Conservation (phyloP, 2,113 vertebrate species). For the Gallinago undulata region DNA sequence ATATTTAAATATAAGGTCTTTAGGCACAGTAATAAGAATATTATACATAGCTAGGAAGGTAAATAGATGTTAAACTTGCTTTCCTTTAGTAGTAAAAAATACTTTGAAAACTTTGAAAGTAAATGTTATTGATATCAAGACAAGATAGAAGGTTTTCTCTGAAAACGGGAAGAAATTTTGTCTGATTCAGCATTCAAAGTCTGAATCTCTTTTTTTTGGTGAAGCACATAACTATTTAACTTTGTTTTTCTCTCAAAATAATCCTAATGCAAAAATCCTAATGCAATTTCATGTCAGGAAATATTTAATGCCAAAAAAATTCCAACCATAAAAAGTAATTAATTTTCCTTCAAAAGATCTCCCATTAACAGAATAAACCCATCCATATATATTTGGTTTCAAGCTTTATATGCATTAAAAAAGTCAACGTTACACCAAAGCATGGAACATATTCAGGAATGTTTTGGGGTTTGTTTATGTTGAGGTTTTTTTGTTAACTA, state of each 20-base stretch:
- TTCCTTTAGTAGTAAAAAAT: not conserved
- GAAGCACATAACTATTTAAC: not conserved
- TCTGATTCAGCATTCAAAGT: not conserved
- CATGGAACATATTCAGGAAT: no score
- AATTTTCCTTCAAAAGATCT: not conserved
- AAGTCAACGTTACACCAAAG: not conserved
- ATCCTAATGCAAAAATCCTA: not conserved
- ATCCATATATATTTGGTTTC: not conserved
- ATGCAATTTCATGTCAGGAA: not conserved
- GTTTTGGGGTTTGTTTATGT: not conserved
- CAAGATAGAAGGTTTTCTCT: not conserved
- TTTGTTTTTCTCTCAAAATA: not conserved
- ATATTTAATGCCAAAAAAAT: fast-evolving
- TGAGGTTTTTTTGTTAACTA: not conserved
- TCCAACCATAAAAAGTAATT: not conserved
- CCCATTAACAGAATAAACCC: not conserved
- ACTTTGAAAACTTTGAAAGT: not conserved
- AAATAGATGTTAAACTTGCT: not conserved
- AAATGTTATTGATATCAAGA: not conserved
- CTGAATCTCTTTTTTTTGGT: not conserved
- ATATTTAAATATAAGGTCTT: not conserved
- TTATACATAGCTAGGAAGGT: not conserved
- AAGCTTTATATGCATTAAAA: not conserved
- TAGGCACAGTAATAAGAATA: not conserved
- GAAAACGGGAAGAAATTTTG: not conserved